These are phyloP conservation scores for Apogon hyalosoma DNA, from an alignment of 2,797 vertebrate species.

Conservation along the genomic window DNA sequence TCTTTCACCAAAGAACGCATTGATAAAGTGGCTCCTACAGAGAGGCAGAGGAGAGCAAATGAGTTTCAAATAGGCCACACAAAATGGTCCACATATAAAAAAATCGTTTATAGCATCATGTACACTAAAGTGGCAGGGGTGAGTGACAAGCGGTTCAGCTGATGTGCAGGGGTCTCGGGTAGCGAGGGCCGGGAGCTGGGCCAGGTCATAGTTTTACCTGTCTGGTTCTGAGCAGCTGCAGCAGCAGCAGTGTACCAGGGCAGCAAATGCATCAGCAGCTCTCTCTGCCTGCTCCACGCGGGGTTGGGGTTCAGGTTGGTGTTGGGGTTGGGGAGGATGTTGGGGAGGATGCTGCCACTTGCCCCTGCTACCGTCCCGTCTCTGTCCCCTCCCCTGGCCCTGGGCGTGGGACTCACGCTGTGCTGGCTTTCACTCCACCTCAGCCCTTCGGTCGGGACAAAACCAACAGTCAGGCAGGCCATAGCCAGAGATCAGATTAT, in stretches of 20 bases:
- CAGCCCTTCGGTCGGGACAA: constrained; percentile 86
- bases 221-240: constrained; percentile 80
- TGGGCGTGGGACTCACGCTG: constrained; percentile 82
- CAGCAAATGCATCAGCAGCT: constrained; percentile 88
- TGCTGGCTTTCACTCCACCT: constrained; percentile 90
- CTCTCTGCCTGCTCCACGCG: constrained; percentile 87
- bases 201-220: constrained; percentile 78
- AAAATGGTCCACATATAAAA: too few species aligned
- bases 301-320: constrained; percentile 80
- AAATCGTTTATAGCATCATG: too few species aligned
- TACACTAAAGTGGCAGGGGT: neutral
- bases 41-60: neutral
- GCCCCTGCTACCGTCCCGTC: constrained; percentile 76
- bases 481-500: constrained; percentile 43
- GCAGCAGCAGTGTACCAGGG: constrained; percentile 86
- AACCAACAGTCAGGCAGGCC: constrained; percentile 80
- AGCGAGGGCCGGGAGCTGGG: constrained; percentile 37
- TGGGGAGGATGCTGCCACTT: constrained; percentile 68
- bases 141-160: constrained; percentile 26
- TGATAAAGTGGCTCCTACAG: constrained; percentile 84
- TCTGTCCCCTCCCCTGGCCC: constrained; percentile 82
- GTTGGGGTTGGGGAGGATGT: constrained; percentile 78
- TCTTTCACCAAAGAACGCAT: constrained; percentile 88
- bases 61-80: too few species aligned
- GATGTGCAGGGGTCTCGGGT: constrained; percentile 13